Conservation (phyloP, 2,888 invertebrate species). For the Leptothorax acervorum region DNA sequence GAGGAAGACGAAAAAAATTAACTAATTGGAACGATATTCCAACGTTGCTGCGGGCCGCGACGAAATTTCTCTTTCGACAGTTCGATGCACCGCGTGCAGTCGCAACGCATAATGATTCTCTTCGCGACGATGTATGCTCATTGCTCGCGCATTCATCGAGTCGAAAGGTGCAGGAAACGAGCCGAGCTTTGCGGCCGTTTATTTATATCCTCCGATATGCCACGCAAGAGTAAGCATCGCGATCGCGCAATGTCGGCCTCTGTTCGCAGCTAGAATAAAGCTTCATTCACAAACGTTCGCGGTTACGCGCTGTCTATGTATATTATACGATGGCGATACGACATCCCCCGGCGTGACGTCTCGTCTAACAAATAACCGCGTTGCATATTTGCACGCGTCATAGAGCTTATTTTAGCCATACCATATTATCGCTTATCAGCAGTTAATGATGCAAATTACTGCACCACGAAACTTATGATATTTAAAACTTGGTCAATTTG, state of each 20-base stretch:
- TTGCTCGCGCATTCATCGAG: slow-evolving; percentile 39
- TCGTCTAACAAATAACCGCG: background rate
- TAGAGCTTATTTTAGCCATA: no score
- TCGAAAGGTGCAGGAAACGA: slow-evolving; percentile 75
- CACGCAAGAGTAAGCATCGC: slow-evolving; percentile 77
- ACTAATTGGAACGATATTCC: background rate
- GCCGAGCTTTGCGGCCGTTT: slow-evolving; percentile 70
- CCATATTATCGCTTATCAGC: slow-evolving; percentile 25
- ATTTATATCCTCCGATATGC: slow-evolving; percentile 74
- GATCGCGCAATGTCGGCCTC: slow-evolving; percentile 74
- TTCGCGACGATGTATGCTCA: slow-evolving; percentile 43
- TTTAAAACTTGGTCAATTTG: no score
- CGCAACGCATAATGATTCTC: slow-evolving; percentile 51
- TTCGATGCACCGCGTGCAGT: slow-evolving; percentile 55
- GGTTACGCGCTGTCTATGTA: background rate
- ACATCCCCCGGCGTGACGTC: background rate
- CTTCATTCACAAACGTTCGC: slow-evolving; percentile 57
- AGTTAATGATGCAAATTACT: slow-evolving; percentile 32
- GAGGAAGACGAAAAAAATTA: background rate
- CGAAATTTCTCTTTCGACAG: slow-evolving; percentile 53
- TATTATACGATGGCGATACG: background rate
- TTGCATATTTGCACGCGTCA: background rate
- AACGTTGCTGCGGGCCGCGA: background rate
- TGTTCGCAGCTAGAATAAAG: slow-evolving; percentile 56
- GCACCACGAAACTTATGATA: background rate